Evolutionary conservation across 2,113 vertebrate genomes (phyloP).

Genomic region (Pristiophorus japonicus): DNA sequence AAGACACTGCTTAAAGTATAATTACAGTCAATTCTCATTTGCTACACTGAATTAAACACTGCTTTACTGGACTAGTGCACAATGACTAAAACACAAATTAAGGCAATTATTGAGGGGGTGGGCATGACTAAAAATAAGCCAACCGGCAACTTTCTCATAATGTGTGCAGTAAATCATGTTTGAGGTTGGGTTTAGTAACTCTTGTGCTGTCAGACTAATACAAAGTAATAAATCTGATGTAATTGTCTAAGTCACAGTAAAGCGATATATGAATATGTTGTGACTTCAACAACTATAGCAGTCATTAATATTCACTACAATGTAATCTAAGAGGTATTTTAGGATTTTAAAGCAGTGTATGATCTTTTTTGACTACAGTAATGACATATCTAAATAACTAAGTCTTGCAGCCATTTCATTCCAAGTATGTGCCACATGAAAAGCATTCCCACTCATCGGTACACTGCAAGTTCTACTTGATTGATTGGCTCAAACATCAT

Average conservation of each 20-base stretch:
- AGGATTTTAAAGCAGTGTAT: not conserved
- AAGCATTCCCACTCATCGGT: not conserved
- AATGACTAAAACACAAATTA: slow-evolving; percentile 33
- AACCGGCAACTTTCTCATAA: not conserved
- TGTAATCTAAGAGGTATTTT: not conserved
- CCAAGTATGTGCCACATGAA: not conserved
- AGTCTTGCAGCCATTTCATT: not conserved
- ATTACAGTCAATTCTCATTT: slow-evolving; percentile 36
- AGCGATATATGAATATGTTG: not conserved
- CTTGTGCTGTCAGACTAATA: not conserved
- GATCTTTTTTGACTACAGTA: not conserved
- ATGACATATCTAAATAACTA: not conserved
- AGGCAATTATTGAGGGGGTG: slow-evolving; percentile 11
- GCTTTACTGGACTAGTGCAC: not conserved
- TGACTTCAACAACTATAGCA: not conserved
- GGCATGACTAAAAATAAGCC: slow-evolving; percentile 5
- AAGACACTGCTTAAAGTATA: slow-evolving; percentile 13
- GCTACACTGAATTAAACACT: slow-evolving; percentile 32
- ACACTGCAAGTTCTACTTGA: not conserved
- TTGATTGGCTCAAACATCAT: not conserved
- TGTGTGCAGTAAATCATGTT: slow-evolving; percentile 14
- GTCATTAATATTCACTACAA: not conserved
- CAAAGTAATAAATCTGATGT: not conserved
- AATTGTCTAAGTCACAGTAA: not conserved
- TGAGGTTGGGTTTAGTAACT: not conserved